Evolutionary conservation across 1,140 invertebrate genomes (phyloP).

Genomic region (Andricus grossulariae): DNA sequence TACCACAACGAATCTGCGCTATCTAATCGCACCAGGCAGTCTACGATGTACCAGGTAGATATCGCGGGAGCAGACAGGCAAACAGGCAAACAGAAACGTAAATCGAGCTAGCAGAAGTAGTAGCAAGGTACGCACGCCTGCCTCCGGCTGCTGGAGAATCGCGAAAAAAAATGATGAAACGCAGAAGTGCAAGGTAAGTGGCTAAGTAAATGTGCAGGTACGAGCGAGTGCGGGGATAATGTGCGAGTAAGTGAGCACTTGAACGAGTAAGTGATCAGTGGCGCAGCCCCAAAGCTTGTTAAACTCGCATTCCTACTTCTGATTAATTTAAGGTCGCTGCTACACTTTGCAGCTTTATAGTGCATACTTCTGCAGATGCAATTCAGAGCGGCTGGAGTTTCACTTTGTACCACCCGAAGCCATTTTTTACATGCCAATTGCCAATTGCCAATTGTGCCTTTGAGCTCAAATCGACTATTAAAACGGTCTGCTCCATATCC

Average conservation of each 20-base stretch:
- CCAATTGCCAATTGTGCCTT: not conserved
- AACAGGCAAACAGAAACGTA: not conserved
- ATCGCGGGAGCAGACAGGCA: conserved; percentile 9
- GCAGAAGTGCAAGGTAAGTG: not conserved
- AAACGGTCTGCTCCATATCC: not conserved
- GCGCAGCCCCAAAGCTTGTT: too few species aligned
- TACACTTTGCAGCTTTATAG: not conserved
- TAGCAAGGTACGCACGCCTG: not conserved
- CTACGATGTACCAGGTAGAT: conserved; percentile 27
- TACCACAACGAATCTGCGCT: conserved; percentile 41
- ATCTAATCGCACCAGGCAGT: conserved; percentile 41
- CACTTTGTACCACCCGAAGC: not conserved
- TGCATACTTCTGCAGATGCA: not conserved
- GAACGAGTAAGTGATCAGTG: too few species aligned
- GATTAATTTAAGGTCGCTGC: not conserved
- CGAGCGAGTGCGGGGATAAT: too few species aligned
- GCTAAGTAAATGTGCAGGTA: not conserved
- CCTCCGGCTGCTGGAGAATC: too few species aligned
- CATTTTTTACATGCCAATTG: not conserved
- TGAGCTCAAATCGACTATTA: not conserved
- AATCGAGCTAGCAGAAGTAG: not conserved
- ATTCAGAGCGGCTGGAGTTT: not conserved
- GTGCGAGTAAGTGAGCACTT: too few species aligned
- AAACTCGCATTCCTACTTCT: not conserved
- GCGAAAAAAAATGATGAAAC: not conserved